phyloP scores from a whole-genome alignment of 1,140 invertebrate species.

The Heliconius melpomene region DNA sequence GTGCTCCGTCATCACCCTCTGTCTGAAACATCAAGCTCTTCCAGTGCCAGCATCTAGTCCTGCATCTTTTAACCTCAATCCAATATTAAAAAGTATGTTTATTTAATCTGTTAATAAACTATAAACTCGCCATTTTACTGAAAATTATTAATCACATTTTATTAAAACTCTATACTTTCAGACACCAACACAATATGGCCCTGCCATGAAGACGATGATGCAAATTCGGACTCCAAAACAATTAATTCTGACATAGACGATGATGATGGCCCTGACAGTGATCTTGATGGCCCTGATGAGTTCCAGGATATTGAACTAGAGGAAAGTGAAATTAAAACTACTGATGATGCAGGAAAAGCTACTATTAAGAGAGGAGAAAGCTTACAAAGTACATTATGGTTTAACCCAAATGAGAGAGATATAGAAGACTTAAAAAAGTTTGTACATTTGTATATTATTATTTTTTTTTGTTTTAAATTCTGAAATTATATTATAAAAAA shows the following conservation, averaged over 20 bases:
- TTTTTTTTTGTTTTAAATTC: neutral
- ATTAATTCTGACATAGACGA: constrained; percentile 72
- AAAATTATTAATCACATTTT: too few relatives aligned
- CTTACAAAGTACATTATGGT: constrained; percentile 67
- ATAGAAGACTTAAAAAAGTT: constrained; percentile 81
- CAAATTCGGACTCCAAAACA: constrained; percentile 70
- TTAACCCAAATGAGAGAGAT: constrained; percentile 76
- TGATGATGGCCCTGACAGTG: constrained; percentile 61
- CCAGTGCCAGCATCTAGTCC: constrained; percentile 83
- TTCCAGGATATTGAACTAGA: constrained; percentile 64
- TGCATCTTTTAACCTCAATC: constrained; percentile 76
- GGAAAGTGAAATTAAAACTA: constrained; percentile 59
- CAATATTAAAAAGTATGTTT: constrained; percentile 69
- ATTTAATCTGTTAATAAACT: neutral
- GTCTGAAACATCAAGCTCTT: constrained; percentile 84
- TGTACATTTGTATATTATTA: constrained; percentile 21
- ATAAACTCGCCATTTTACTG: neutral
- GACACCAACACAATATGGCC: constrained; percentile 72
- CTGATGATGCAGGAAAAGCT: constrained; percentile 55
- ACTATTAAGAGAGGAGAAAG: constrained; percentile 63
- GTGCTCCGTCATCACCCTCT: constrained; percentile 84
- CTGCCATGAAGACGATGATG: constrained; percentile 70
- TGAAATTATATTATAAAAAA: neutral
- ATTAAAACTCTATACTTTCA: constrained; percentile 39
- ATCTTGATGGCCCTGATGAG: constrained; percentile 62